These are phyloP conservation scores for Macaria notata DNA, from an alignment of 2,888 invertebrate genomes.

Conservation along the genomic window DNA sequence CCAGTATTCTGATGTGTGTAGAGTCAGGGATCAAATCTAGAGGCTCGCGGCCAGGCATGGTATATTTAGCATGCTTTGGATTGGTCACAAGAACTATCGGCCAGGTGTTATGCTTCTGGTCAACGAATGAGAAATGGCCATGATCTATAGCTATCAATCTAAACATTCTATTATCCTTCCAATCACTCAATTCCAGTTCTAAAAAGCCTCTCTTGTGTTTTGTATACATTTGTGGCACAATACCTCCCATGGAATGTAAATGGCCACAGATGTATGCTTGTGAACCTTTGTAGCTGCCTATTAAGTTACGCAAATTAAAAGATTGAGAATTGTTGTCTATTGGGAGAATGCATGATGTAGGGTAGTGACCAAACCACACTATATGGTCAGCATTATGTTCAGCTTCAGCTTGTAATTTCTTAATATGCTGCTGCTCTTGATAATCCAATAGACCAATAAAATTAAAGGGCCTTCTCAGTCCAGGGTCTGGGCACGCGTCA, in stretches of 20 bases:
- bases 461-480: conserved; percentile 93
- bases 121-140: conserved; percentile 92
- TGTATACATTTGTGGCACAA: conserved; percentile 93
- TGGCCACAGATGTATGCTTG: conserved; percentile 95
- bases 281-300: conserved; percentile 83
- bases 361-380: conserved; percentile 93
- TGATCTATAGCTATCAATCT: conserved; percentile 94
- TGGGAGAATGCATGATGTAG: conserved; percentile 91
- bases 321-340: conserved; percentile 74
- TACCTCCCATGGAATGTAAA: conserved; percentile 91
- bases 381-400: conserved; percentile 69
- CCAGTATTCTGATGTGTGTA: conserved; percentile 90
- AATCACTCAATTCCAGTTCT: conserved; percentile 95
- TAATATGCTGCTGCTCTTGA: conserved; percentile 81
- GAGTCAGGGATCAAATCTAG: conserved; percentile 85
- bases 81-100: conserved; percentile 93
- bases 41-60: conserved; percentile 89
- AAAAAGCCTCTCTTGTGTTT: conserved; percentile 91
- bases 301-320: conserved; percentile 79
- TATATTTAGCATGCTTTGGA: conserved; percentile 92
- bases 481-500: conserved; percentile 94
- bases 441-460: conserved; percentile 89
- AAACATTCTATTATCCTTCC: conserved; percentile 95
- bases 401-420: conserved; percentile 81
- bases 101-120: conserved; percentile 89